Percentiles rank a stretch among this genome's conserved stretches.
Evolutionary conservation across 2,113 vertebrate genomes (phyloP).

Genomic region (Arenaria interpres): DNA sequence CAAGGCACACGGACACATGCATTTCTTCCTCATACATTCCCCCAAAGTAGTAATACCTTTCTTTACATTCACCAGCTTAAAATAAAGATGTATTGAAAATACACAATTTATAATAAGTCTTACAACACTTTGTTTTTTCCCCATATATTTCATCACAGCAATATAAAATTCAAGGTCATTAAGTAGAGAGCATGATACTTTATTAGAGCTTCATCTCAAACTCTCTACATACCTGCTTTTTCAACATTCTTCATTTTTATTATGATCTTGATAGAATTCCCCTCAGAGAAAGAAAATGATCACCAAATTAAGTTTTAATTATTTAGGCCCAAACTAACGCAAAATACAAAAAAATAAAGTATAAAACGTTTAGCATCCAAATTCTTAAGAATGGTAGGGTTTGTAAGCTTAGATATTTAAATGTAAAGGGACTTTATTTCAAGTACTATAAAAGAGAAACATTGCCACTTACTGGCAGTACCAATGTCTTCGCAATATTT

Average conservation of each 20-base stretch:
- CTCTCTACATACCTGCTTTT: not conserved
- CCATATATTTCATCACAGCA: not conserved
- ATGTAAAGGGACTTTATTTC: not conserved
- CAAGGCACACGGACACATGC: not conserved
- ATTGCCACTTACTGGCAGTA: slow-evolving; percentile 59
- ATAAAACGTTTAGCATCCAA: not conserved
- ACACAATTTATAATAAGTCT: not conserved
- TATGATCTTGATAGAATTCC: not conserved
- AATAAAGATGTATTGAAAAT: not conserved
- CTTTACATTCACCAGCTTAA: slow-evolving; percentile 3
- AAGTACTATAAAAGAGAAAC: slow-evolving; percentile 15
- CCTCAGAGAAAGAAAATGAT: not conserved
- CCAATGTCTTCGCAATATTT: not conserved
- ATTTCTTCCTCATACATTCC: not conserved
- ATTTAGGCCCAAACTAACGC: not conserved
- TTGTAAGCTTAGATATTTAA: slow-evolving; percentile 5
- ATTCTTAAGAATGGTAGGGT: not conserved
- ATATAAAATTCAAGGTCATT: not conserved
- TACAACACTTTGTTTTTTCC: not conserved
- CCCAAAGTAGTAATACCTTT: not conserved
- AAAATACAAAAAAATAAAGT: not conserved
- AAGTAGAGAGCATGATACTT: not conserved
- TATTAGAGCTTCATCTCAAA: not conserved
- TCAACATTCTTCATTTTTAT: not conserved
- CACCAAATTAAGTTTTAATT: not conserved